A percentile compares a stretch with the other conserved stretches of the same genome.
phyloP scores from a whole-genome alignment of 2,888 invertebrate species.

The Sylvicola cinctus region DNA sequence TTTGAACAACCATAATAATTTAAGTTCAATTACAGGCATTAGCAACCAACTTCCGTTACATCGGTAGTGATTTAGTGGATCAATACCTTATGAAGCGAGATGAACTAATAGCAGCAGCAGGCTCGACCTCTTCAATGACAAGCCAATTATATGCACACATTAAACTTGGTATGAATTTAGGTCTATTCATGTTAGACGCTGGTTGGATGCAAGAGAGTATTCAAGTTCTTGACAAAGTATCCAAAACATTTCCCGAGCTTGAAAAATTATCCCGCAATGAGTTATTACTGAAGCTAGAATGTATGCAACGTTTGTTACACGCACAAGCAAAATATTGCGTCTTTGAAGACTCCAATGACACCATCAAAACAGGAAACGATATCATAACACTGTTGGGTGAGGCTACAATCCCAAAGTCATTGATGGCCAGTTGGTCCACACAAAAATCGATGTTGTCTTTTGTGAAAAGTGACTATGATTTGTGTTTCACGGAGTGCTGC shows the following conservation, averaged over 20 bases:
- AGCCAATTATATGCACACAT: slow-evolving; percentile 8
- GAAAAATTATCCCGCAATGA: slow-evolving; percentile 31
- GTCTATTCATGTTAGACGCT: slow-evolving; percentile 69
- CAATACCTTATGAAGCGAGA: too few species aligned
- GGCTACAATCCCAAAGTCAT: slow-evolving; percentile 23
- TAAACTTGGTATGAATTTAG: slow-evolving; percentile 26
- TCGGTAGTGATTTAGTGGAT: too few species aligned
- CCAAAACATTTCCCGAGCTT: slow-evolving; percentile 28
- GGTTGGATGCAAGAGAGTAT: slow-evolving; percentile 71
- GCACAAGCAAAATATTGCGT: slow-evolving; percentile 66
- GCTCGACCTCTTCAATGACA: too few species aligned
- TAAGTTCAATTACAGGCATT: background rate
- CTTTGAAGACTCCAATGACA: slow-evolving; percentile 54
- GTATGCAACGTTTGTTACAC: slow-evolving; percentile 70
- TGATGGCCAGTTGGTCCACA: slow-evolving; percentile 52
- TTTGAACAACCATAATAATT: background rate
- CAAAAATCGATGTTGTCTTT: slow-evolving; percentile 70
- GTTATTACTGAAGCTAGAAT: slow-evolving; percentile 53
- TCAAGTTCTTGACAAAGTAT: slow-evolving; percentile 32
- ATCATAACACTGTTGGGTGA: slow-evolving; percentile 29
- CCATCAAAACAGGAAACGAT: slow-evolving; percentile 36
- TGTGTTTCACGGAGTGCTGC: slow-evolving; percentile 56
- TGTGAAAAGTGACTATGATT: slow-evolving; percentile 70
- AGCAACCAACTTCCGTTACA: too few species aligned
- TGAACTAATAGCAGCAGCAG: too few species aligned